These are phyloP conservation scores for Nineta flava DNA, from an alignment of 2,888 invertebrate species.

Conservation along the genomic window DNA sequence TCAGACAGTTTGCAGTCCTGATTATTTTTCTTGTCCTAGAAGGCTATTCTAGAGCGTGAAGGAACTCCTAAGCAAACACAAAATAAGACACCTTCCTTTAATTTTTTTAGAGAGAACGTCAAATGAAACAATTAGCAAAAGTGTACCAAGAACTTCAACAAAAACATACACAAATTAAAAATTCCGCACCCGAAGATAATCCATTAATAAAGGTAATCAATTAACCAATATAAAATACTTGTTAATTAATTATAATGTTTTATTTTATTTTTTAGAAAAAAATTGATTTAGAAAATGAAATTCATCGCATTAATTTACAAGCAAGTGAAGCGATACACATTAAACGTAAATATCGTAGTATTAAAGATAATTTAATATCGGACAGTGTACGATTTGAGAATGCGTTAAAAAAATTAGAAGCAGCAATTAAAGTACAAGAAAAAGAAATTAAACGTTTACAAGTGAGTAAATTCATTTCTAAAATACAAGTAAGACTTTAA, in stretches of 20 bases:
- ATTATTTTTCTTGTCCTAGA: too few species aligned
- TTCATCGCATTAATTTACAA: slow-evolving; percentile 65
- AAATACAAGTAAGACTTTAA: background rate
- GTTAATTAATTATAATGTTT: background rate
- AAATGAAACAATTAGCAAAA: slow-evolving; percentile 37
- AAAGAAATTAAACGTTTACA: slow-evolving; percentile 60
- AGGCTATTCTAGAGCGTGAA: too few species aligned
- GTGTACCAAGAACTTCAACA: slow-evolving; percentile 43
- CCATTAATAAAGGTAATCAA: slow-evolving; percentile 47
- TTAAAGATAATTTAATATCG: slow-evolving; percentile 48
- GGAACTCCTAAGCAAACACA: too few species aligned
- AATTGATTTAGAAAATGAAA: slow-evolving; percentile 51
- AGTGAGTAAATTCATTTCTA: slow-evolving; percentile 17
- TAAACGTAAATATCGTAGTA: slow-evolving; percentile 57
- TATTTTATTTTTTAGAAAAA: slow-evolving; percentile 3
- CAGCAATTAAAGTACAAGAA: slow-evolving; percentile 47
- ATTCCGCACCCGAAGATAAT: slow-evolving; percentile 26
- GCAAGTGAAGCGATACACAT: slow-evolving; percentile 69
- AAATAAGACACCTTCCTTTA: too few species aligned
- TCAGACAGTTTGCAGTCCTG: too few species aligned
- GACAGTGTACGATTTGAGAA: slow-evolving; percentile 61
- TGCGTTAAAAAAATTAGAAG: slow-evolving; percentile 51
- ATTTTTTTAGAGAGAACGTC: slow-evolving; percentile 31
- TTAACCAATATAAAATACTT: background rate
- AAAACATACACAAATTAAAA: slow-evolving; percentile 35